Conservation (phyloP, 2,888 invertebrate species). For the Prosopocoilus inquinatus region DNA sequence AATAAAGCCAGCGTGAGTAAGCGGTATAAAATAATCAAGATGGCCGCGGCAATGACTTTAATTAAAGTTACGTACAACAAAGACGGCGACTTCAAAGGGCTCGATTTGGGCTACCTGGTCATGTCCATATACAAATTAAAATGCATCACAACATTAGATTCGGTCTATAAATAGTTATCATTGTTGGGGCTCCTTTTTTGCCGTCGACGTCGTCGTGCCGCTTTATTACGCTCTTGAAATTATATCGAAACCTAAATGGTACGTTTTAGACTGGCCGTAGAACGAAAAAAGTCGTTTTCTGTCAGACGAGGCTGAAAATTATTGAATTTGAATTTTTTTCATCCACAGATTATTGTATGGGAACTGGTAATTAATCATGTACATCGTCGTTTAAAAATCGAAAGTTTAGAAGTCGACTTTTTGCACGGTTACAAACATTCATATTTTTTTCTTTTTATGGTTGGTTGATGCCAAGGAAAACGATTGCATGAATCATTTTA, state of each 20-base stretch:
- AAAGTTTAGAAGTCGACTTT: too few relatives aligned
- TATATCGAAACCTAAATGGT: background rate
- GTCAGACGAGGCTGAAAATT: too few relatives aligned
- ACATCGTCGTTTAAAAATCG: too few relatives aligned
- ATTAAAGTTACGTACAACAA: slow-evolving; percentile 27
- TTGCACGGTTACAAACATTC: too few relatives aligned
- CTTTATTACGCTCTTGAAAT: slow-evolving; percentile 10
- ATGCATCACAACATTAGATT: slow-evolving; percentile 20
- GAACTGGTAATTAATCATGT: too few relatives aligned
- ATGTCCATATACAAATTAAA: slow-evolving; percentile 19
- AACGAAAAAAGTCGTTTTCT: too few relatives aligned
- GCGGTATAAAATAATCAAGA: slow-evolving; percentile 24
- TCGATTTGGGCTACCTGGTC: slow-evolving; percentile 18
- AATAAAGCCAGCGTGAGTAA: slow-evolving; percentile 26
- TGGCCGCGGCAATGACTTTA: slow-evolving; percentile 27
- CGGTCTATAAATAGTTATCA: slow-evolving; percentile 20
- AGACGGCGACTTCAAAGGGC: slow-evolving; percentile 18
- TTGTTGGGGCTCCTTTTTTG: slow-evolving; percentile 6
- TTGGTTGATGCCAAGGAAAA: too few relatives aligned
- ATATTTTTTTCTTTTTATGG: too few relatives aligned
- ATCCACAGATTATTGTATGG: too few relatives aligned
- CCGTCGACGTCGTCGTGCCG: background rate
- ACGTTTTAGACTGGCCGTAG: too few relatives aligned
- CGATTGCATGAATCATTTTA: too few relatives aligned
- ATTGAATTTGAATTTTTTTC: too few relatives aligned